phyloP scores from a whole-genome alignment of 2,888 invertebrate genomes.

The Drosophila diplacantha region DNA sequence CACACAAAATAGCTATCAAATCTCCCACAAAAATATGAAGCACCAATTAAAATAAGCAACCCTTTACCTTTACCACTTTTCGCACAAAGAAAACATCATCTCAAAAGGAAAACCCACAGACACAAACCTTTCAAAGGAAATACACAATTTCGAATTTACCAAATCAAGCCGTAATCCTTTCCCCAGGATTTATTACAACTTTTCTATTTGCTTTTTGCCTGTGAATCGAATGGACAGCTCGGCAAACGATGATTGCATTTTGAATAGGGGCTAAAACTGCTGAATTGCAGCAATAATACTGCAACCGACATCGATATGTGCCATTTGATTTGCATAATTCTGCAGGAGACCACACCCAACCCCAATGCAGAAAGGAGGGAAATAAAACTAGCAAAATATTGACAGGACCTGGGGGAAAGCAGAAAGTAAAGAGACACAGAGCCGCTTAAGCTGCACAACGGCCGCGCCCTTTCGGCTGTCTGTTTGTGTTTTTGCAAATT shows the following conservation, averaged over 20 bases:
- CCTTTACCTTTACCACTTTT: not conserved
- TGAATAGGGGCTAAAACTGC: constrained; percentile 45
- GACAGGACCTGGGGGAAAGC: constrained; percentile 36
- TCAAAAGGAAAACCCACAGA: not conserved
- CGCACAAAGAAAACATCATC: not conserved
- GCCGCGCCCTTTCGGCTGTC: constrained; percentile 49
- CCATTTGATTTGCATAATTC: constrained; percentile 71
- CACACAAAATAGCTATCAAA: not conserved
- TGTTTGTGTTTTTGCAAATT: constrained; percentile 71
- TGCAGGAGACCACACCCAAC: constrained; percentile 33
- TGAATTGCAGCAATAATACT: constrained; percentile 70
- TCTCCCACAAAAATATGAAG: not conserved
- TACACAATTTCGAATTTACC: constrained; percentile 2
- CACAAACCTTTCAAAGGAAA: constrained; percentile 6
- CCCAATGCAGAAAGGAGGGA: constrained; percentile 29
- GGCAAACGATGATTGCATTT: constrained; percentile 49
- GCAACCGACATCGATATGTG: constrained; percentile 70
- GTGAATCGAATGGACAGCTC: constrained; percentile 22
- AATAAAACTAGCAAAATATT: constrained; percentile 54
- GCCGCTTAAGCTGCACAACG: constrained; percentile 62
- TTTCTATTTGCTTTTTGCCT: constrained; percentile 16
- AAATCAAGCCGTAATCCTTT: constrained; percentile 26
- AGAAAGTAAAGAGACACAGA: constrained; percentile 22
- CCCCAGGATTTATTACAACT: constrained; percentile 18
- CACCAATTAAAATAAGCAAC: not conserved